Conservation (phyloP, 2,888 invertebrate species). For the Drosophila paranaensis region DNA sequence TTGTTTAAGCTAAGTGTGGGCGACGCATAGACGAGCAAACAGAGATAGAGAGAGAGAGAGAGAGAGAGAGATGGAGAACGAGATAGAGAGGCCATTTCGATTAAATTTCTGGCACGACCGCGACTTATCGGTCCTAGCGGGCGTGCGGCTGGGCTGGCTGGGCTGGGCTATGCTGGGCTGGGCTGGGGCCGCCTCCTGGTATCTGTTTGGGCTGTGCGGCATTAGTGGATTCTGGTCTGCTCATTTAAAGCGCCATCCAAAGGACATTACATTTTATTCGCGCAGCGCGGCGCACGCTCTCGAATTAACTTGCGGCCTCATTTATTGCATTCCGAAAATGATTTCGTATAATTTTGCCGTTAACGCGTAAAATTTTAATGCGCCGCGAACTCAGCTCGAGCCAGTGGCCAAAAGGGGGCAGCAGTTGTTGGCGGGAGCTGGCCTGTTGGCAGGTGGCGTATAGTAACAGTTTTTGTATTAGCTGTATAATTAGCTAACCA, state of each 20-base stretch:
- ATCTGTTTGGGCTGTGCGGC: neutral
- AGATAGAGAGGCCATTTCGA: constrained; percentile 39
- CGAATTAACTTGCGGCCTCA: constrained; percentile 64
- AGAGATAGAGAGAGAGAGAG: neutral
- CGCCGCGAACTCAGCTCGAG: constrained; percentile 2
- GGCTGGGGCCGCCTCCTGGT: neutral
- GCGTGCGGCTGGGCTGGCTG: neutral
- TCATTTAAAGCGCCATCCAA: constrained; percentile 48
- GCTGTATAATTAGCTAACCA: constrained; percentile 40
- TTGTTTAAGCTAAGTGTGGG: neutral
- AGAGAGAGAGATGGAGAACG: neutral
- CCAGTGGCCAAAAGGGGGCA: neutral
- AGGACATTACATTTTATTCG: constrained; percentile 55
- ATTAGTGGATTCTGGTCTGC: constrained; percentile 17
- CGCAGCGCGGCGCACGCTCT: constrained; percentile 21
- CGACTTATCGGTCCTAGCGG: constrained; percentile 42
- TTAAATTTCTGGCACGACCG: constrained; percentile 54
- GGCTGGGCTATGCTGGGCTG: neutral
- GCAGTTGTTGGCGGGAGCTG: too few species aligned
- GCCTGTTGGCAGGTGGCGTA: neutral
- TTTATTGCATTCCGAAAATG: constrained; percentile 62
- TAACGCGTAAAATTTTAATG: constrained; percentile 56
- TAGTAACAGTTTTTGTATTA: constrained; percentile 20
- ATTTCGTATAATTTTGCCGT: constrained; percentile 63
- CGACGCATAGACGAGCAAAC: neutral